Percentiles rank a stretch among this genome's conserved stretches.
Evolutionary conservation across 2,113 vertebrate species (phyloP).

Genomic region (Oryzias melastigma): DNA sequence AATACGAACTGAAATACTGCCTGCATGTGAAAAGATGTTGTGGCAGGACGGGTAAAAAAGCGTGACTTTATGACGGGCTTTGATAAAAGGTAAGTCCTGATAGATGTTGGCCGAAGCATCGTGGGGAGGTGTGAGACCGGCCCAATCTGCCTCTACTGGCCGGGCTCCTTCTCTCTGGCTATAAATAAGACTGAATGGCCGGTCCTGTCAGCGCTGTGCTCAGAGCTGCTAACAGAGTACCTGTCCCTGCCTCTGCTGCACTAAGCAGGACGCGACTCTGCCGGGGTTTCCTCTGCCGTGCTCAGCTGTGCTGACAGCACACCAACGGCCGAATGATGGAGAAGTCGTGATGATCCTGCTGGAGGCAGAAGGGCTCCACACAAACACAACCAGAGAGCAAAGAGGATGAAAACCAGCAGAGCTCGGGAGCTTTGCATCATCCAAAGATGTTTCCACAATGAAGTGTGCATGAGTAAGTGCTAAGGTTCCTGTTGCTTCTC

Average conservation of each 20-base stretch:
- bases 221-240: slow-evolving; percentile 51
- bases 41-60: too few relatives aligned
- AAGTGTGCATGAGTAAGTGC: slow-evolving; percentile 19
- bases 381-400: neutral
- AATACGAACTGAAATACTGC: too few relatives aligned
- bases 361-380: slow-evolving; percentile 4
- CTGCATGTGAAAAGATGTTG: too few relatives aligned
- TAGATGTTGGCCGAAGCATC: neutral
- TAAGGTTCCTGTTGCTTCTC: slow-evolving; percentile 33
- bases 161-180: slow-evolving; percentile 21
- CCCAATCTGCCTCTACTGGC: slow-evolving; percentile 24
- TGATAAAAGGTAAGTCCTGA: too few relatives aligned
- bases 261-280: slow-evolving; percentile 28
- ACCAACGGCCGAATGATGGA: neutral
- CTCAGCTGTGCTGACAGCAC: slow-evolving; percentile 23
- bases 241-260: slow-evolving; percentile 26
- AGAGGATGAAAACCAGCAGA: slow-evolving; percentile 16
- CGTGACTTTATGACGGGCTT: too few relatives aligned
- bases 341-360: slow-evolving; percentile 7
- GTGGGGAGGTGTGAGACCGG: slow-evolving; percentile 29
- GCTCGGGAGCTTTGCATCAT: too few relatives aligned
- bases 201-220: slow-evolving; percentile 26
- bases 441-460: neutral
- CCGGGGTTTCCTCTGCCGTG: slow-evolving; percentile 57
- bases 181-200: slow-evolving; percentile 61